Conservation (phyloP, 2,888 invertebrate species). For the Caenorhabditis parvicauda region DNA sequence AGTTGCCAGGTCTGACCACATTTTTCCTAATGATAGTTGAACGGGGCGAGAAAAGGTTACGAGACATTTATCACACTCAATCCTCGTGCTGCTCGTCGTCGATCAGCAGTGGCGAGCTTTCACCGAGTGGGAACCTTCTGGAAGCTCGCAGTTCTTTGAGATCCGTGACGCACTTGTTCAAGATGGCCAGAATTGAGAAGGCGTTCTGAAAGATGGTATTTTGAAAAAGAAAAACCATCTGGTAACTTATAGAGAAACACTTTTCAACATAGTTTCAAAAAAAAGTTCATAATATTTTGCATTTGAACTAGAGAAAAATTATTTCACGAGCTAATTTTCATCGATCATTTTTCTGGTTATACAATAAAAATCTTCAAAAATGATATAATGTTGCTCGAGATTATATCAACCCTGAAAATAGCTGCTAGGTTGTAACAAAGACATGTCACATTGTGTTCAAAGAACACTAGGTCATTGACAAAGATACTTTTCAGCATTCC, state of each 20-base stretch:
- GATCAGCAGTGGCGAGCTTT: constrained; percentile 39
- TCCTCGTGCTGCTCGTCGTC: constrained; percentile 25
- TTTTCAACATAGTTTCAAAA: too few relatives aligned
- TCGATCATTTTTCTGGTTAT: background rate
- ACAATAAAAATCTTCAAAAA: background rate
- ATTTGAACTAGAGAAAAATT: background rate
- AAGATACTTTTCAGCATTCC: background rate
- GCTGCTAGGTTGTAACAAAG: too few relatives aligned
- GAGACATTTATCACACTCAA: too few relatives aligned
- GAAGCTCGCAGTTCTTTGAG: constrained; percentile 33
- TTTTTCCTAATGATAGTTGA: too few relatives aligned
- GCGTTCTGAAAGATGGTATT: constrained; percentile 41
- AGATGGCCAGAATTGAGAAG: constrained; percentile 49
- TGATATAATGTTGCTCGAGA: background rate
- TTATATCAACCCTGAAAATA: background rate
- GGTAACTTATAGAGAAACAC: too few relatives aligned
- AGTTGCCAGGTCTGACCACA: too few relatives aligned
- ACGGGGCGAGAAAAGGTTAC: too few relatives aligned
- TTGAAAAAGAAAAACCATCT: too few relatives aligned
- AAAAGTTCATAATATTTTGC: background rate
- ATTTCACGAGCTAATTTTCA: too few relatives aligned
- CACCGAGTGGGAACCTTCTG: constrained; percentile 25
- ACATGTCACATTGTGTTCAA: too few relatives aligned
- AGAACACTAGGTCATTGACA: too few relatives aligned
- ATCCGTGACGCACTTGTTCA: constrained; percentile 46